Evolutionary conservation across 2,888 invertebrate genomes (phyloP).

Genomic region (Stenodera caucasica): DNA sequence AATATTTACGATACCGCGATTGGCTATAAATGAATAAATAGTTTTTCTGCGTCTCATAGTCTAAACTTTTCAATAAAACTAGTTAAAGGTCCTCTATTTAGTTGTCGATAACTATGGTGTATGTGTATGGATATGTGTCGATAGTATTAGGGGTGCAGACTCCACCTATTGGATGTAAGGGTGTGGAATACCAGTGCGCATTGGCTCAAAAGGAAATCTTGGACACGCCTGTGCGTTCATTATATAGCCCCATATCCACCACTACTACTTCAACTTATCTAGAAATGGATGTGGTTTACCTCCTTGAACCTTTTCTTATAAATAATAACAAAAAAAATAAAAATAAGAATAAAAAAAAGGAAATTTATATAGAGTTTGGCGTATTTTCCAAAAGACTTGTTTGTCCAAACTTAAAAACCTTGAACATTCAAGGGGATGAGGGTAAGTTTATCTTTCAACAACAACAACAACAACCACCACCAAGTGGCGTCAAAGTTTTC

Average conservation of each 20-base stretch:
- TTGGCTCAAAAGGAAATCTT: neutral
- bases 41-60: neutral
- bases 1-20: neutral
- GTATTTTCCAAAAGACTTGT: neutral
- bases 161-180: slow-evolving; percentile 1
- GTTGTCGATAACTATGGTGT: neutral
- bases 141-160: slow-evolving; percentile 4
- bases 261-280: too few relatives aligned
- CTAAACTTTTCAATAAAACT: neutral
- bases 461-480: too few relatives aligned
- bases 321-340: neutral
- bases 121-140: neutral
- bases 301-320: neutral
- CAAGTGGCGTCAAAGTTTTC: too few relatives aligned
- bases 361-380: too few relatives aligned
- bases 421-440: too few relatives aligned
- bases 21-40: neutral
- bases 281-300: slow-evolving; percentile 1
- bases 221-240: neutral
- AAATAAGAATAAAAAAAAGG: neutral
- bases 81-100: neutral
- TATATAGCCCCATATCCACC: neutral
- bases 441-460: too few relatives aligned
- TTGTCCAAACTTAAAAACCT: neutral
- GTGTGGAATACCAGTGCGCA: neutral